phyloP scores from a whole-genome alignment of 1,140 invertebrate genomes.

The Pseudomyrmex cubaensis region DNA sequence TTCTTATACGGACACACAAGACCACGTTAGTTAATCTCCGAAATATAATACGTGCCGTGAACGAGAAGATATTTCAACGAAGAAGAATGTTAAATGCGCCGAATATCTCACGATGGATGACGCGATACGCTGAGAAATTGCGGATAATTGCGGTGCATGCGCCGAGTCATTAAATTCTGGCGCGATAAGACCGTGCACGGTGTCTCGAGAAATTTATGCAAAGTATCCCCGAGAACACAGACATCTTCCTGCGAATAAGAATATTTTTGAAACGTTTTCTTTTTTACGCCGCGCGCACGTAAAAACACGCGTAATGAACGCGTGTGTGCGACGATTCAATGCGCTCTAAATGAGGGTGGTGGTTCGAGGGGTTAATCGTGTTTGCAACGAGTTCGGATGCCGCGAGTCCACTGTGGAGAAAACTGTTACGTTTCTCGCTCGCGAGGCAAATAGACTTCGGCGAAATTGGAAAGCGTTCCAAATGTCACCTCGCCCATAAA shows the following conservation, averaged over 20 bases:
- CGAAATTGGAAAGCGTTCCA: constrained; percentile 68
- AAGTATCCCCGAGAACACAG: background rate
- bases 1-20: too few species aligned
- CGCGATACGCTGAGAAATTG: constrained; percentile 12
- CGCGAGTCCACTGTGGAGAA: background rate
- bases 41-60: background rate
- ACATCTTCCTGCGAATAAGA: too few species aligned
- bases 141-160: background rate
- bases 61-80: background rate
- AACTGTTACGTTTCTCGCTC: constrained; percentile 48
- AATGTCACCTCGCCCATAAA: constrained; percentile 69
- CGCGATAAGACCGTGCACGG: constrained; percentile 7
- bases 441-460: constrained; percentile 17
- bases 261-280: background rate
- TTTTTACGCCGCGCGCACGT: background rate
- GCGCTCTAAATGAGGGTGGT: too few species aligned
- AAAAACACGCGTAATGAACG: background rate
- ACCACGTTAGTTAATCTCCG: background rate
- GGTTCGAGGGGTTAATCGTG: background rate
- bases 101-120: background rate
- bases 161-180: constrained; percentile 30
- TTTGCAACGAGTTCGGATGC: constrained; percentile 19
- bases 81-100: background rate
- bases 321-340: too few species aligned
- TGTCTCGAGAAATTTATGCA: background rate